Percentiles rank a stretch among this genome's conserved stretches.
Conservation (phyloP, 2,113 vertebrate species). For the Sterrhoptilus dennistouni region DNA sequence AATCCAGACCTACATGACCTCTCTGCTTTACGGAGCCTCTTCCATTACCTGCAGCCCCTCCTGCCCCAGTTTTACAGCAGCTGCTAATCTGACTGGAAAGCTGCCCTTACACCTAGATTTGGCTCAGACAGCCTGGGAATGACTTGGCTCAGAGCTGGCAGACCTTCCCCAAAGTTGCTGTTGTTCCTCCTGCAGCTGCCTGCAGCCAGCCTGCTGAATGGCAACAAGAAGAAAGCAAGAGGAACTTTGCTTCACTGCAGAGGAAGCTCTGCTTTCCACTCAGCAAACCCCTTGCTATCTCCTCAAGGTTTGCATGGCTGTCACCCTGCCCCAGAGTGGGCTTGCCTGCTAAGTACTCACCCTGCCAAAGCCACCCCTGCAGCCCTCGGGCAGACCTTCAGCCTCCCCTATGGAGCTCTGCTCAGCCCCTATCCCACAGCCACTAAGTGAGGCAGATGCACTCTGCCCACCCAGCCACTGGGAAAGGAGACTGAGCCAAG, state of each 20-base stretch:
- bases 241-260: neutral
- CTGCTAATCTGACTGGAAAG: neutral
- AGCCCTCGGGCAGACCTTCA: neutral
- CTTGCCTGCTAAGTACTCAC: neutral
- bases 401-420: neutral
- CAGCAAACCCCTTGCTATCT: neutral
- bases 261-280: neutral
- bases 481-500: neutral
- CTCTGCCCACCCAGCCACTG: rapidly evolving
- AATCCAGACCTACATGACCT: neutral
- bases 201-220: neutral
- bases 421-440: neutral
- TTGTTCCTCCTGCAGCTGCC: neutral
- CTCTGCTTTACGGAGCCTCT: neutral
- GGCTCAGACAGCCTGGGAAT: neutral
- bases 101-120: rapidly evolving
- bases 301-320: neutral
- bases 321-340: neutral
- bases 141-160: neutral
- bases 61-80: neutral
- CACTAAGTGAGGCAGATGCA: neutral
- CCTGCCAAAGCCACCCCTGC: rapidly evolving
- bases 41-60: neutral
- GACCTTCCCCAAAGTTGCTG: neutral
- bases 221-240: neutral